These are phyloP conservation scores for Eugnorisma glareosa DNA, from an alignment of 2,888 invertebrate species.

Conservation along the genomic window DNA sequence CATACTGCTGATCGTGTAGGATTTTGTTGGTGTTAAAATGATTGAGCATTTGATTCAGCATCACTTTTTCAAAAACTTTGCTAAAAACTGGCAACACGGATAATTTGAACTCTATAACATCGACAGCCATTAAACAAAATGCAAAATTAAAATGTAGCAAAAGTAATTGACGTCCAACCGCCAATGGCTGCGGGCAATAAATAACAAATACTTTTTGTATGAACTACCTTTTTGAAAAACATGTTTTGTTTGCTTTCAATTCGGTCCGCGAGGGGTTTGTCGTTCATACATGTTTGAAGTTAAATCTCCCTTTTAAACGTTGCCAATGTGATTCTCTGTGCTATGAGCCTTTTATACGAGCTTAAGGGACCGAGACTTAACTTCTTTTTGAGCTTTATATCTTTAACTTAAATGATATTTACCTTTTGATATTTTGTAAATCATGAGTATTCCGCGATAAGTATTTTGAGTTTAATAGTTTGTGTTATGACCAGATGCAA, in stretches of 20 bases:
- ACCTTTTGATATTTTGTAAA: slow-evolving; percentile 9
- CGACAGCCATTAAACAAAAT: slow-evolving; percentile 31
- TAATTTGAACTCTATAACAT: not conserved
- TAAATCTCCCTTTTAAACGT: slow-evolving; percentile 89
- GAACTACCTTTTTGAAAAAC: slow-evolving; percentile 85
- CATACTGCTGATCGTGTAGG: too few species aligned
- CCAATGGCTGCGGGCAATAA: slow-evolving; percentile 77
- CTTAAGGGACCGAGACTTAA: slow-evolving; percentile 76
- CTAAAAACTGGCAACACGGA: too few species aligned
- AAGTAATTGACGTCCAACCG: slow-evolving; percentile 64
- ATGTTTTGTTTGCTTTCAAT: slow-evolving; percentile 88
- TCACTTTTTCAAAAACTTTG: too few species aligned
- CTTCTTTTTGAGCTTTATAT: slow-evolving; percentile 70
- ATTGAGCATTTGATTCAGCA: too few species aligned
- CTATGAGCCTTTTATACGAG: slow-evolving; percentile 82
- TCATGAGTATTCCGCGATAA: not conserved
- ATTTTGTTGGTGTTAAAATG: too few species aligned
- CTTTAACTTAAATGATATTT: slow-evolving; percentile 47
- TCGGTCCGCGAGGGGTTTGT: slow-evolving; percentile 80
- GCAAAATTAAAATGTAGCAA: slow-evolving; percentile 69
- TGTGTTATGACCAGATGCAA: not conserved
- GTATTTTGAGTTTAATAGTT: not conserved
- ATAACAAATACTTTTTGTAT: slow-evolving; percentile 83
- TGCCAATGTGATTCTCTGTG: slow-evolving; percentile 86
- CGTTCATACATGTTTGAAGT: slow-evolving; percentile 86